These are phyloP conservation scores for Prinia subflava DNA, from an alignment of 2,113 vertebrate species.

Conservation along the genomic window DNA sequence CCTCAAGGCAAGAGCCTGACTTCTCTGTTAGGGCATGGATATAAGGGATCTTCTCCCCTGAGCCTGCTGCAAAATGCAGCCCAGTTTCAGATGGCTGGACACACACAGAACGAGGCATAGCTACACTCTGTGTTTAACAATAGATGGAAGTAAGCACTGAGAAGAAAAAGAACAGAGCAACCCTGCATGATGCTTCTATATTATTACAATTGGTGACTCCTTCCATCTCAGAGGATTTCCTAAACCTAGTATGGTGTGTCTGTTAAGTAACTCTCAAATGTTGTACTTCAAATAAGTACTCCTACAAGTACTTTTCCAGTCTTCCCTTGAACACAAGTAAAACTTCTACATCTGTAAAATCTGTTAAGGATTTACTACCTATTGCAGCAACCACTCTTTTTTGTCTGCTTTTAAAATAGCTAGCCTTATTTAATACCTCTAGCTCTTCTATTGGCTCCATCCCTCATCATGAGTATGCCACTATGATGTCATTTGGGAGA, in stretches of 20 bases:
- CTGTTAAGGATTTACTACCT: not conserved
- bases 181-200: not conserved
- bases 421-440: not conserved
- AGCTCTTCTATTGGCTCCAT: not conserved
- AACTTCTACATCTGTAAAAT: not conserved
- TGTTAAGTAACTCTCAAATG: not conserved
- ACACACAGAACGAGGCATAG: not conserved
- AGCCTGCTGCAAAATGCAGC: not conserved
- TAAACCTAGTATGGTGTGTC: not conserved
- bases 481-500: not conserved
- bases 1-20: not conserved
- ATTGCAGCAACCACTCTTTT: not conserved
- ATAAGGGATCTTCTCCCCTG: not conserved
- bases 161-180: not conserved
- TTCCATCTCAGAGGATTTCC: not conserved
- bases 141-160: not conserved
- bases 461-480: not conserved
- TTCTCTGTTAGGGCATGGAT: not conserved
- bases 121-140: not conserved
- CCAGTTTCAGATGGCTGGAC: not conserved
- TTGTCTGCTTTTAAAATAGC: not conserved
- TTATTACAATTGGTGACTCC: not conserved
- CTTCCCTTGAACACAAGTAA: not conserved
- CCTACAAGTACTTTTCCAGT: not conserved
- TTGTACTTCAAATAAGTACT: not conserved